Evolutionary conservation across 2,797 vertebrate genomes (phyloP), one percentile per base, ranked within the genome.

Genomic region (Hirundo rustica): DNA sequence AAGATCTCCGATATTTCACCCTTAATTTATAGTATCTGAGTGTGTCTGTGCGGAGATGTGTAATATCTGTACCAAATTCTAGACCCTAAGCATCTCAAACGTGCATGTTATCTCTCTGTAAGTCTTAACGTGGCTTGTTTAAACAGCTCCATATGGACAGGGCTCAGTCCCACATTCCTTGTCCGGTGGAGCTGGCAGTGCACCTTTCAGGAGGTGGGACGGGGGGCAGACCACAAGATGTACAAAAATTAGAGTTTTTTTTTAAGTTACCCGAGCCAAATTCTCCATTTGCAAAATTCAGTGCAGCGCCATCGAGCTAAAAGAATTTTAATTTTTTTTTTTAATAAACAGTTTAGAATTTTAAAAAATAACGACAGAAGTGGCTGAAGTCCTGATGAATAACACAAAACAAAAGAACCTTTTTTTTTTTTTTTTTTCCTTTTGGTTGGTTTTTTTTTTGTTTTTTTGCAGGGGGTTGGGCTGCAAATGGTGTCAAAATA

Each of bases 111-210:
- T 93, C 89, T 95, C 93, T 88, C 9, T 47, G 54, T 26, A 21
- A 92, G 93, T 27, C 92, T 87, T 57, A 94, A 47, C 40, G 85
- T 70, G 73, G 92, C 38, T 95, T 60, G 82, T 95, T 94, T 96
- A 95, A 96, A 78, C 93, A 92, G 65, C 88, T 91, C 95, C 95
- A 92, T 91, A 73, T 92, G 95, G 11, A 58, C 40, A 9, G 91
- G 95, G 91, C 91, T 95, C 89, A 53, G 89, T 58, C 95, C 91
- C 82, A 8, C 92, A 92, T 96, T 96, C 95, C 86, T 96, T 44
- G 87, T 68, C 72, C 65, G 1, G 53, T 23, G 89, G 58, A 75
- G 78, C 85, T 62, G 84, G 57, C 75, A 13, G 72, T 27, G 91
- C 62, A 67, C 89, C 85, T 84, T 79, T 57, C 83, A 10, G 6